These are phyloP conservation scores for Suncus etruscus DNA, from an alignment of 2,113 vertebrate genomes.

Conservation along the genomic window DNA sequence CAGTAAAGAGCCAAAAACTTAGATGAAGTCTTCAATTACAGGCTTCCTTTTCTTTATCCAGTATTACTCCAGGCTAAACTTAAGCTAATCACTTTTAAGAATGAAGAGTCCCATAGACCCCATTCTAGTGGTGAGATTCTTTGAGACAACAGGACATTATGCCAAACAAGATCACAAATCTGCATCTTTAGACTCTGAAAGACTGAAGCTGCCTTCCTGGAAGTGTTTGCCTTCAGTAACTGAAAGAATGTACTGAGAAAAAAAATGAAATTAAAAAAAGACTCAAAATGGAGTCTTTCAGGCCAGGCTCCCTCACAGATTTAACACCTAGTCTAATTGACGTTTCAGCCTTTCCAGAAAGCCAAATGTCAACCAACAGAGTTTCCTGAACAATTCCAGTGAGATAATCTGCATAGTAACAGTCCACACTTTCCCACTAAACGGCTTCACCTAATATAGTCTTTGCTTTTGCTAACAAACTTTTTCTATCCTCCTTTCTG, in stretches of 20 bases:
- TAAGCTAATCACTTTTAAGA: neutral
- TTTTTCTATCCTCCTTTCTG: too few relatives aligned
- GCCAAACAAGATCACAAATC: too few relatives aligned
- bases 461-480: too few relatives aligned
- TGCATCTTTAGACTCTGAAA: neutral
- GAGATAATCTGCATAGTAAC: too few relatives aligned
- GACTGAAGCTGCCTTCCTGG: neutral
- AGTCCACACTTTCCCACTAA: too few relatives aligned
- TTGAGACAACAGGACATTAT: neutral
- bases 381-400: too few relatives aligned
- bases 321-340: too few relatives aligned
- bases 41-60: neutral
- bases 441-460: too few relatives aligned
- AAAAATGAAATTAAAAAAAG: neutral
- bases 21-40: neutral
- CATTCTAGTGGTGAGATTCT: neutral
- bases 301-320: too few relatives aligned
- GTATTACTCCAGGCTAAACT: neutral
- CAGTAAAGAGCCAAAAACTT: neutral
- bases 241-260: neutral
- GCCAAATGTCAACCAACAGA: too few relatives aligned
- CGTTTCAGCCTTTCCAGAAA: too few relatives aligned
- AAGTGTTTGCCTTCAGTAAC: neutral
- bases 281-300: too few relatives aligned
- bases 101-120: neutral